These are phyloP conservation scores for Neolamprologus fasciatus DNA, from an alignment of 2,113 vertebrate genomes.

Conservation along the genomic window DNA sequence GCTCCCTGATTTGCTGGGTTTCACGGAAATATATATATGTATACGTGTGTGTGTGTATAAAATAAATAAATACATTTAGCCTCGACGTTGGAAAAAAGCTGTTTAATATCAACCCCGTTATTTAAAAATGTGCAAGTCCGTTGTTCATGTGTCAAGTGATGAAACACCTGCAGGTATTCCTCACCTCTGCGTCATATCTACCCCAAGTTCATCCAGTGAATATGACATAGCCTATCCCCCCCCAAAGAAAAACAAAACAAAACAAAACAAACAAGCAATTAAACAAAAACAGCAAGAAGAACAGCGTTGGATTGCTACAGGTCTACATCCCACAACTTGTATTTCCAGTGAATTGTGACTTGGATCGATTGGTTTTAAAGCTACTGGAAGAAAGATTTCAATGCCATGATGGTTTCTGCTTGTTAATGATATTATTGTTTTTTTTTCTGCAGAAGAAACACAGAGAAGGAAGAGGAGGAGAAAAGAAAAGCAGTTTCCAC, in stretches of 20 bases:
- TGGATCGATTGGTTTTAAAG: slow-evolving; percentile 84
- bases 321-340: slow-evolving; percentile 84
- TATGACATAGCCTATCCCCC: slow-evolving; percentile 75
- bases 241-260: not conserved
- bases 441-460: slow-evolving; percentile 73
- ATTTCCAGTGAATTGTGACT: slow-evolving; percentile 61
- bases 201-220: slow-evolving; percentile 88
- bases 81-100: slow-evolving; percentile 73
- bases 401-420: slow-evolving; percentile 57
- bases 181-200: slow-evolving; percentile 85
- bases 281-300: slow-evolving; percentile 60
- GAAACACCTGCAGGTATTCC: slow-evolving; percentile 93
- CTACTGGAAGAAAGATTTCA: slow-evolving; percentile 80
- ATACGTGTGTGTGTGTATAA: not conserved
- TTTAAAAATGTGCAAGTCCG: slow-evolving; percentile 91
- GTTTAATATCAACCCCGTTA: slow-evolving; percentile 93
- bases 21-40: not conserved
- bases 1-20: not conserved
- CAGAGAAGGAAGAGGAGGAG: not conserved
- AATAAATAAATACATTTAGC: slow-evolving; percentile 31
- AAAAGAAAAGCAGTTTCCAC: slow-evolving; percentile 75
- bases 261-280: slow-evolving; percentile 31
- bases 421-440: slow-evolving; percentile 33
- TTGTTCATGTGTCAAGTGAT: slow-evolving; percentile 89
- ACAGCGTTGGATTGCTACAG: slow-evolving; percentile 56